Evolutionary conservation across 2,113 vertebrate genomes (phyloP).

Genomic region (Zosterops borbonicus): DNA sequence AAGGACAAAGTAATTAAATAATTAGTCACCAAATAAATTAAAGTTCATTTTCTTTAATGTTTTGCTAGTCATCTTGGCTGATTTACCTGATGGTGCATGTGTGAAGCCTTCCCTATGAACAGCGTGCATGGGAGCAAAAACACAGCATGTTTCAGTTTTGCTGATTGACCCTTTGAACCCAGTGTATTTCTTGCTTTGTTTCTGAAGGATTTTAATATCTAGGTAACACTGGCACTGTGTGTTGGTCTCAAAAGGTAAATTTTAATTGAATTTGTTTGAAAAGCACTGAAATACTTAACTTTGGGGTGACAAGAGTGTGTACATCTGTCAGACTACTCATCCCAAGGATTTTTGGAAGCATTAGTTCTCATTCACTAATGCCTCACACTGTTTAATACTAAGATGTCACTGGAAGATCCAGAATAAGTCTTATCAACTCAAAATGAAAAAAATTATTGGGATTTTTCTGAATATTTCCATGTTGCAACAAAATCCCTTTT

Average conservation of each 20-base stretch:
- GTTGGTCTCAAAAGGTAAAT: neutral
- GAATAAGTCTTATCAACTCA: neutral
- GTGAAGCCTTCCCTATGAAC: neutral
- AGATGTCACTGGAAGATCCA: neutral
- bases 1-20: neutral
- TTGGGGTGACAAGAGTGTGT: neutral
- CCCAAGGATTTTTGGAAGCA: neutral
- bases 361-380: neutral
- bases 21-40: neutral
- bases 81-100: neutral
- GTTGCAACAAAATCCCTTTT: neutral
- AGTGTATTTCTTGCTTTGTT: neutral
- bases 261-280: neutral
- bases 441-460: neutral
- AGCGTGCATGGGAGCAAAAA: fast-evolving
- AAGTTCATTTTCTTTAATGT: neutral
- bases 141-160: neutral
- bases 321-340: neutral
- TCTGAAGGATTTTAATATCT: neutral
- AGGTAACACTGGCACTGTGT: neutral
- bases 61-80: neutral
- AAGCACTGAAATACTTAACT: neutral
- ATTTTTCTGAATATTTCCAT: neutral
- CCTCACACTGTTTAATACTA: neutral
- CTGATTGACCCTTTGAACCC: neutral